Percentiles rank a stretch among this genome's conserved stretches.
phyloP scores from a whole-genome alignment of 2,797 vertebrate genomes.

The Pseudomugil tenellus region DNA sequence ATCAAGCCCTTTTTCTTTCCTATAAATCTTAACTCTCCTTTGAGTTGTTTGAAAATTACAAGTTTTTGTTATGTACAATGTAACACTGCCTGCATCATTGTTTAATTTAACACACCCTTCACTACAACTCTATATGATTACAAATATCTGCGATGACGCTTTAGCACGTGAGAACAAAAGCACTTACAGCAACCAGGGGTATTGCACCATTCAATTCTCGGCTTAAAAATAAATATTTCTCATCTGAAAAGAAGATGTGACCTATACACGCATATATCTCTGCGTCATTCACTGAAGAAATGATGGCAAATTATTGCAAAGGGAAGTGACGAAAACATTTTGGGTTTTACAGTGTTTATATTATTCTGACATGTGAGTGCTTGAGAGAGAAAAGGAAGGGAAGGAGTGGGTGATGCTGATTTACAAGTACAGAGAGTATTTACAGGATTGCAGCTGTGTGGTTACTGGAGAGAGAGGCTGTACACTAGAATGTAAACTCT shows the following conservation, averaged over 20 bases:
- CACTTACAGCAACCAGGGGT: conserved; percentile 15
- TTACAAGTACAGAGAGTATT: conserved; percentile 57
- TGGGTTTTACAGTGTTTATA: conserved; percentile 62
- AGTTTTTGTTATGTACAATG: not conserved
- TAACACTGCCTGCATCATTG: not conserved
- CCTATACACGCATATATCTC: conserved; percentile 13
- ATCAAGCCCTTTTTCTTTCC: not conserved
- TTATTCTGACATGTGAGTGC: conserved; percentile 30
- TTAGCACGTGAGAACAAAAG: not conserved
- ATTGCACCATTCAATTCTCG: conserved; percentile 14
- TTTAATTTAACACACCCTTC: conserved; percentile 1
- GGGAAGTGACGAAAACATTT: conserved; percentile 9
- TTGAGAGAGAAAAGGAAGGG: conserved; percentile 18
- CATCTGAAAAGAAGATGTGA: conserved; percentile 27
- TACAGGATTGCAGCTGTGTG: conserved; percentile 72
- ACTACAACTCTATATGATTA: not conserved
- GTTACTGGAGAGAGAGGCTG: conserved; percentile 11
- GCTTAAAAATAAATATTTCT: conserved; percentile 48
- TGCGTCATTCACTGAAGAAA: conserved; percentile 45
- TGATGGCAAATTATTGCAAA: conserved; percentile 22
- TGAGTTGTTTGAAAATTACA: not conserved
- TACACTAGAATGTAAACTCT: conserved; percentile 32
- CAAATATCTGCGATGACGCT: not conserved
- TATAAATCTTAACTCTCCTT: not conserved
- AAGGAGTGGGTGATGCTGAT: conserved; percentile 41